Conservation (phyloP, 2,113 vertebrate species). For the Bettongia penicillata region DNA sequence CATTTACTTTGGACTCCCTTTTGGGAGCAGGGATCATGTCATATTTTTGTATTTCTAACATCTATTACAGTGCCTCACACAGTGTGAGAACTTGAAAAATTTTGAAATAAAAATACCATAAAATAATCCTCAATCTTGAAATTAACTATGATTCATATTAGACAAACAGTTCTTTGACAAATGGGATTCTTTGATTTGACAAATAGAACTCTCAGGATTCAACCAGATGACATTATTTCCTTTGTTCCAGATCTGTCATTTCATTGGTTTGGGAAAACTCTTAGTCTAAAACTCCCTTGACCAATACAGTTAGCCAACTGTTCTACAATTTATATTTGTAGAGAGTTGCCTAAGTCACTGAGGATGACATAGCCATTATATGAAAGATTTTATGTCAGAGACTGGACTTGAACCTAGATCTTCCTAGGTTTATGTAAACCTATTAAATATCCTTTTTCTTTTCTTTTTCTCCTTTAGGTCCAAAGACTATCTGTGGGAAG, state of each 20-base stretch:
- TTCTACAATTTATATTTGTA: not conserved
- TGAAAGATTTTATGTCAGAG: not conserved
- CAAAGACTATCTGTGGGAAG: conserved; percentile 96
- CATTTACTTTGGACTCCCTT: not conserved
- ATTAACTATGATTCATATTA: not conserved
- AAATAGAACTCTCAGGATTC: not conserved
- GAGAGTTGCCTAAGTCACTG: not conserved
- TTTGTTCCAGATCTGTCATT: not conserved
- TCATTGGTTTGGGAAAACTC: not conserved
- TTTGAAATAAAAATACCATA: not conserved
- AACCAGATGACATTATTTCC: not conserved
- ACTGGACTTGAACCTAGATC: not conserved
- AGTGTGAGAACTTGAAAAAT: not conserved
- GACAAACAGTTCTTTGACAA: not conserved
- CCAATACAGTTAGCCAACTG: not conserved
- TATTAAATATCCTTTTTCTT: conserved; percentile 51
- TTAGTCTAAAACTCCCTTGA: not conserved
- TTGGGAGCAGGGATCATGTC: not conserved
- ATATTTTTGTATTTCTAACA: not conserved
- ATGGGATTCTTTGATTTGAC: not conserved
- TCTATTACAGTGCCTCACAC: not conserved
- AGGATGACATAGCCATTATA: not conserved
- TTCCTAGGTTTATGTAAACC: conserved; percentile 9
- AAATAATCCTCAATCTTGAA: not conserved
- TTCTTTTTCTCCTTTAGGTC: conserved; percentile 82